Evolutionary conservation across 1,140 invertebrate species (phyloP), one percentile per base, ranked within the genome.

Genomic region (Sminthurides bifidus): DNA sequence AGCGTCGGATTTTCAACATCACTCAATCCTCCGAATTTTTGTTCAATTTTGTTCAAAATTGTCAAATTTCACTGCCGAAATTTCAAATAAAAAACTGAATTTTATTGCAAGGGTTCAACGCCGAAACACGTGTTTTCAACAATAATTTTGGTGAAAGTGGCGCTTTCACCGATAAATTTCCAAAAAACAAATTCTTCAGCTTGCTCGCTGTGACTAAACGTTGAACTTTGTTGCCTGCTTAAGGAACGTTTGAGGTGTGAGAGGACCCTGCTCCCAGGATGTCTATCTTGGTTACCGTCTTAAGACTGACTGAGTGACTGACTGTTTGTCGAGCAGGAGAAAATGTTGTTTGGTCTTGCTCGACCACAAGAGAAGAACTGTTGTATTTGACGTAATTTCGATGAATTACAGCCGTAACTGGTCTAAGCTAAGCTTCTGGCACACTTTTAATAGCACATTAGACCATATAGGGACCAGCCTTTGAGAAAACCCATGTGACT

Each of bases 401-500:
- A 69, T 68, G 66, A 69, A 70, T 71, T 68, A 69, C 69, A 67
- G 65, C 64, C 57, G 60, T 64, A 63, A 56, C 60, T 57, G 60
- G 50, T 61, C 54, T 56, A 38, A 40, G 43, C 56, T 58, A 64
- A 66, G 65, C 67, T 66, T 66, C 65, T 65, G 66, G 66, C 68
- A 68, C 69, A 69, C 68, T 70, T 71, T 70, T 71, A 71, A 69
- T 69, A 69, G 68, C 68, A 66, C 67, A 70, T 69, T 69, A 53
- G 55, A 57, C 55, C 45, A 57, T 57, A 57, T 52, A 57, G 55
- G 54, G 58, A 54, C 48, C 40, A 46, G 49, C 53, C 37, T 54
- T 57, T 57, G 41, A 55, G 40, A 52, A 19, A 44, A 49, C 53
- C 58, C 58, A 60, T 60, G 58, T 60, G 58, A 60, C 50, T 29